Percentiles rank a stretch among this genome's conserved stretches.
Conservation (phyloP, 2,113 vertebrate genomes). For the Callaeas wilsoni region DNA sequence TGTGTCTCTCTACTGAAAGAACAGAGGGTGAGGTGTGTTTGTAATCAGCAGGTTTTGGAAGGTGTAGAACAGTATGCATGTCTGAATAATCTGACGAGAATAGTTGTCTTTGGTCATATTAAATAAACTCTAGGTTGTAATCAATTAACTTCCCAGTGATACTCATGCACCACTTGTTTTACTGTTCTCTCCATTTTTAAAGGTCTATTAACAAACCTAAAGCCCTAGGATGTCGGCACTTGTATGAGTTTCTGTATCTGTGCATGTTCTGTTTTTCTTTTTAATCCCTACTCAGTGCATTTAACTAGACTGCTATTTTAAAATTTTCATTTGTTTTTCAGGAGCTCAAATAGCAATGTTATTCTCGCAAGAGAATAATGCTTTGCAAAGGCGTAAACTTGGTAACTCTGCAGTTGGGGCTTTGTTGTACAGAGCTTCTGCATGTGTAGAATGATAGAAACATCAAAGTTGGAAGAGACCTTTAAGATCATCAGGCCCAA, state of each 20-base stretch:
- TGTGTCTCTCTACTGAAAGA: not conserved
- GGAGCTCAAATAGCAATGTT: not conserved
- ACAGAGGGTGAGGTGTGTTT: not conserved
- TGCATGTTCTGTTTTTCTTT: not conserved
- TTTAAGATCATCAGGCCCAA: not conserved
- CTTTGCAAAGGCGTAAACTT: not conserved
- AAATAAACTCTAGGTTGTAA: not conserved
- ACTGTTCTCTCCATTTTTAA: not conserved
- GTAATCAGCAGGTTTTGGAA: slow-evolving; percentile 34
- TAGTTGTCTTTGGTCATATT: not conserved
- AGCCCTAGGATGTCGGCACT: not conserved
- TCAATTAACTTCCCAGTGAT: not conserved
- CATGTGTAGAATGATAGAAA: not conserved
- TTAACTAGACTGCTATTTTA: not conserved
- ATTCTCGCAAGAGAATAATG: not conserved
- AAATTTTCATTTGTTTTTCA: slow-evolving; percentile 15
- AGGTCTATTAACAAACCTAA: not conserved
- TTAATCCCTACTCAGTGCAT: not conserved
- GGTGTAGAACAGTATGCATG: not conserved
- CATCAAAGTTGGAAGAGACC: not conserved
- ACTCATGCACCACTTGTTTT: not conserved
- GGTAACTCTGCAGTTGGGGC: not conserved
- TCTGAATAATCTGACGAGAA: not conserved
- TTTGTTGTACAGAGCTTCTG: not conserved
- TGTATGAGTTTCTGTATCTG: not conserved